Evolutionary conservation across 1,140 invertebrate species (phyloP), one percentile per base, ranked within the genome.

Genomic region (Penaeus japonicus): DNA sequence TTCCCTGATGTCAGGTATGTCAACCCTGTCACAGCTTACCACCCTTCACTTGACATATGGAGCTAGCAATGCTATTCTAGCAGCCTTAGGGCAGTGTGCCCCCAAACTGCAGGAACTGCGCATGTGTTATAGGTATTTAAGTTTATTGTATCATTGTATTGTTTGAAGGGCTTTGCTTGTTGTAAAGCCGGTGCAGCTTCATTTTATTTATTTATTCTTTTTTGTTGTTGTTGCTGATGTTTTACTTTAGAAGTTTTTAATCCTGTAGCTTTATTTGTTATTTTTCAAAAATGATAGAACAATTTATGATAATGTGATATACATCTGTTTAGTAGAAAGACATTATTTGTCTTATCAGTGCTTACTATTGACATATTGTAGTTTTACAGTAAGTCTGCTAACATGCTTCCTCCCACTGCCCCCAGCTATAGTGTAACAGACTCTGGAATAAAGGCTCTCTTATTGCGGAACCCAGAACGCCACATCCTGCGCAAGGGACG

Each of bases 361-460:
- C 47, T 0, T 47, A 47, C 10, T 47, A 12, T 47, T 47, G 47
- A 47, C 10, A 1, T 47, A 15, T 15, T 47, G 10, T 47, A 47
- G 47, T 47, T 47, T 47, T 47, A 47, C 15, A 15, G 47, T 47
- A 47, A 47, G 47, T 15, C 47, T 47, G 10, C 5, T 47, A 47
- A 47, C 47, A 47, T 47, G 47, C 47, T 47, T 15, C 47, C 47
- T 47, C 47, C 47, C 47, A 4, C 47, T 47, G 10, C 47, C 47
- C 15, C 73, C 54, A 84, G 87, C 15, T 88, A 57, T 27, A 55
- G 62, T 57, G 79, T 88, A 27, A 88, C 87, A 27, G 87, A 88
- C 32, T 30, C n/a, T 39, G 87, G 87, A 20, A 22, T 84, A 54
- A 88, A 82, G 27, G 73, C 65, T 10, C 65, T 84, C 24, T 82